A percentile compares a stretch with the other conserved stretches of the same genome.
phyloP scores from a whole-genome alignment of 2,113 vertebrate genomes.

The Jacana jacana region DNA sequence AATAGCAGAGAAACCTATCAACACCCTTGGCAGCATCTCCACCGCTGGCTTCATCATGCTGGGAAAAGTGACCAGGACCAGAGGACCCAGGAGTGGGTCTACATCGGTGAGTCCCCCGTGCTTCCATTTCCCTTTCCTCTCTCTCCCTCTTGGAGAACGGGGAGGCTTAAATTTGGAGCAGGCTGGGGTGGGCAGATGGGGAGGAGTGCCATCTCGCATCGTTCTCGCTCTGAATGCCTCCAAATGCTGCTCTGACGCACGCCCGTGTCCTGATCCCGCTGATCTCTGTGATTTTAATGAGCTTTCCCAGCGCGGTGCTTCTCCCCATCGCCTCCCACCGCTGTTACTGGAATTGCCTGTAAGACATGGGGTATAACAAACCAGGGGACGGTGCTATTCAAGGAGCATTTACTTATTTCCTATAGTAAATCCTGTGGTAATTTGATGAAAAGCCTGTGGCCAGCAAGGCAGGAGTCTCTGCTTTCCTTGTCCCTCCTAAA shows the following conservation, averaged over 20 bases:
- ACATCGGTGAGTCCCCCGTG: slow-evolving; percentile 72
- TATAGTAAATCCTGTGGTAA: neutral
- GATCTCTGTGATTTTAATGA: neutral
- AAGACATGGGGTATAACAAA: neutral
- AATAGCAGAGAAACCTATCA: slow-evolving; percentile 80
- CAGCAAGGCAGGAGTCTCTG: neutral
- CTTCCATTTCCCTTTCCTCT: neutral
- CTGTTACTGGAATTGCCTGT: neutral
- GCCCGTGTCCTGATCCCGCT: neutral
- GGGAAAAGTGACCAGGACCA: slow-evolving; percentile 85
- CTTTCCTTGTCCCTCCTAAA: neutral
- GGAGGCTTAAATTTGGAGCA: neutral
- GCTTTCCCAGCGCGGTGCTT: rapidly evolving
- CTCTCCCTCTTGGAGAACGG: neutral
- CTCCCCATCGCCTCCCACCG: neutral
- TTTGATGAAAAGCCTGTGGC: neutral
- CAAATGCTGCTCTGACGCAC: rapidly evolving
- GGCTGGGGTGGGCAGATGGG: neutral
- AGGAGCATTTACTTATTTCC: neutral
- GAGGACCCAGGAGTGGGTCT: slow-evolving; percentile 86
- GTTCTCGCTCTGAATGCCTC: rapidly evolving
- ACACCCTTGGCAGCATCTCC: slow-evolving; percentile 76
- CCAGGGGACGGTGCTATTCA: neutral
- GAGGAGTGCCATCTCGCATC: neutral
- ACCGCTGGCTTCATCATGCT: slow-evolving; percentile 85